These are phyloP conservation scores for Latrodectus elegans DNA, from an alignment of 2,888 invertebrate species.

Conservation along the genomic window DNA sequence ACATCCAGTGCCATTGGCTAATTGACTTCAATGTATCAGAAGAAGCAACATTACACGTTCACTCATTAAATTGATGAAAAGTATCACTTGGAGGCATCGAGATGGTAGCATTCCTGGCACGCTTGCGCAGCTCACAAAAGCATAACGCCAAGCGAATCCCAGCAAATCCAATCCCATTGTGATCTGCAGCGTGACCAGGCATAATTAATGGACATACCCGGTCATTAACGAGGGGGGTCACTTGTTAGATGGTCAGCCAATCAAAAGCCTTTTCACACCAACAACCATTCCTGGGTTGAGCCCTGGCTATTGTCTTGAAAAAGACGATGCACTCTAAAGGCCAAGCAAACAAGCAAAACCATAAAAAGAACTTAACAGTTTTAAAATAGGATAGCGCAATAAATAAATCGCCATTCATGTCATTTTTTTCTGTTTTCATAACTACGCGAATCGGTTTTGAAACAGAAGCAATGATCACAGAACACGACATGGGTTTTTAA, in stretches of 20 bases:
- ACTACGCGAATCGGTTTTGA: conserved; percentile 65
- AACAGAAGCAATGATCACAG: conserved; percentile 64
- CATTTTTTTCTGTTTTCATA: conserved; percentile 57
- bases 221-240: conserved; percentile 63
- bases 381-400: conserved; percentile 45
- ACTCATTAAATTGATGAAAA: conserved; percentile 46
- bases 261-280: conserved; percentile 58
- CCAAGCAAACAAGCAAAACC: conserved; percentile 57
- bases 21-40: conserved; percentile 42
- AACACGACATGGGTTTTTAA: conserved; percentile 61
- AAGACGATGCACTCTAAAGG: conserved; percentile 58
- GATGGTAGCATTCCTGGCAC: too few species aligned
- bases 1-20: neutral
- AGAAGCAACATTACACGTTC: conserved; percentile 56
- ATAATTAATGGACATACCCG: conserved; percentile 66
- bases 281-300: conserved; percentile 31
- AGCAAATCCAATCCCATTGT: conserved; percentile 29
- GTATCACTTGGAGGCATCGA: conserved; percentile 33
- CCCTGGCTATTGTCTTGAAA: conserved; percentile 51
- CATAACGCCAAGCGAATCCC: too few species aligned
- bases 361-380: conserved; percentile 11
- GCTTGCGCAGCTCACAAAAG: neutral
- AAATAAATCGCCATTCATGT: conserved; percentile 43
- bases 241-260: conserved; percentile 58
- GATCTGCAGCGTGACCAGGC: conserved; percentile 57